Conservation (phyloP, 2,113 vertebrate species). For the Eulemur macaco region DNA sequence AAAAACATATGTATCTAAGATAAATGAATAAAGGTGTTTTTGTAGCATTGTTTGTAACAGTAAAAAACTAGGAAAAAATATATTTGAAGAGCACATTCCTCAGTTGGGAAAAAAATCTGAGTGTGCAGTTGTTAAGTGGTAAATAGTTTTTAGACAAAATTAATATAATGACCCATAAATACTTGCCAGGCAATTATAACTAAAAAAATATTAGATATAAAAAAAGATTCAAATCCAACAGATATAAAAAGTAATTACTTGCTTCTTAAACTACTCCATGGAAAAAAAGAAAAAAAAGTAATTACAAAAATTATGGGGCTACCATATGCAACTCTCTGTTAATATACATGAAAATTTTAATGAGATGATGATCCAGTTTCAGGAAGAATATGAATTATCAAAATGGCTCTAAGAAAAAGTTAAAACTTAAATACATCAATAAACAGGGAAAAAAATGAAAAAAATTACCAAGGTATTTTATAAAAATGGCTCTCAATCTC, state of each 20-base stretch:
- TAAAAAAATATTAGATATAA: neutral
- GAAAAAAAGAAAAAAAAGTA: neutral
- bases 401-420: neutral
- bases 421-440: neutral
- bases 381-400: neutral
- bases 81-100: neutral
- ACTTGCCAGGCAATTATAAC: neutral
- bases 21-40: neutral
- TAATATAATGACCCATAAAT: neutral
- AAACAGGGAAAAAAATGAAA: neutral
- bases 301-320: neutral
- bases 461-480: neutral
- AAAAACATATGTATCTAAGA: neutral
- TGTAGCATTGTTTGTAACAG: neutral
- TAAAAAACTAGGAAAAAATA: neutral
- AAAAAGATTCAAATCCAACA: neutral
- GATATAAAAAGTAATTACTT: neutral
- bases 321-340: neutral
- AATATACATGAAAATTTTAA: neutral
- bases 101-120: neutral
- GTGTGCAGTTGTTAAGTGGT: neutral
- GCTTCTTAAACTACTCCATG: too few relatives aligned
- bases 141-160: conserved; percentile 11
- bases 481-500: neutral
- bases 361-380: neutral